Base-by-base conservation (phyloP, 2,113 vertebrate species). In the Rhea pennata region DNA sequence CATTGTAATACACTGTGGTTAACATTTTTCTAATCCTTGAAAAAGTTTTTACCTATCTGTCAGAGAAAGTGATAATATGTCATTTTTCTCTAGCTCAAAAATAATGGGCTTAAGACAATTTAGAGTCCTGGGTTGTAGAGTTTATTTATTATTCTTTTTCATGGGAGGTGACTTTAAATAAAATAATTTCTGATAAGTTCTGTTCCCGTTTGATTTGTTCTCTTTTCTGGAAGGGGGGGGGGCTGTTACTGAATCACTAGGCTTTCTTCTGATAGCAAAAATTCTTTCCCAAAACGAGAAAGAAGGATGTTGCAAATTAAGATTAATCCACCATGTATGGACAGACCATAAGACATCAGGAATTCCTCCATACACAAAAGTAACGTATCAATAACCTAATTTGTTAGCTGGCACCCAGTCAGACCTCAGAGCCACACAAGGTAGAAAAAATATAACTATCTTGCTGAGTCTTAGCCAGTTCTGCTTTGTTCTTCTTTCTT, bases 381-480 rank as follows among this genome's bases (percentile, higher is more conserved):
- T 53, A 91, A 73, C 39, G 42, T 86, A 92, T 88, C 69, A 88
- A 72, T 95, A 73, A 84, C 73, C 46, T 95, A 96, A 97, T 95
- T 95, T 96, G 89, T 92, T 84, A 91, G 36, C 92, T 95, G 87
- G 92, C 82, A 92, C 24, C 13, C 33, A 69, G 46, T 90, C 95
- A 96, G 95, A 92, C 87, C 85, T 96, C 79, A 48, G 70, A 95
- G 85, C 50, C 87, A 95, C 76, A 36, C 86, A 95, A 96, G 62
- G 79, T 74, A 95, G 87, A 39, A 84, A 92, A 88, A 72, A 33
- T 50, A 72, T 39, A 92, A 88, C 72, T 61, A 81, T 17, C 31
- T 90, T 73, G 53, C 51, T 91, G 67, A 91, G 87, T 82, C 88
- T 93, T 94, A 82, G 74, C 50, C 70, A 95, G 39, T 65, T n/a